Conservation (phyloP, 2,797 vertebrate genomes). For the Heterohyrax brucei region DNA sequence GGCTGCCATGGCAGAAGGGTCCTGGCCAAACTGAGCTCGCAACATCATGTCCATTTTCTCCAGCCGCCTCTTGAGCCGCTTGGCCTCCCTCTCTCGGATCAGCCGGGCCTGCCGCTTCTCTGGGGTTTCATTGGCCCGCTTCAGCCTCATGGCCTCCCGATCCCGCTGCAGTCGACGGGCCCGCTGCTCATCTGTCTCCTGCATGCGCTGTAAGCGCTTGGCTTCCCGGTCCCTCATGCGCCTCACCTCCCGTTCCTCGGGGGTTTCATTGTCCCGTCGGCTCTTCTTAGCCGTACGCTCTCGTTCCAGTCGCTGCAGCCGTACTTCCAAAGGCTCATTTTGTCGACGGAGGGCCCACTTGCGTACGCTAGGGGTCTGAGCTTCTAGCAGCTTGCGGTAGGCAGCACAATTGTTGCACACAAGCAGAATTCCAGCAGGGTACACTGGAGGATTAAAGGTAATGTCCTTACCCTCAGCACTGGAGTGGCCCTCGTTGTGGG, state of each 20-base stretch:
- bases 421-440: constrained; percentile 96
- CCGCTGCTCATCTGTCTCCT: constrained; percentile 97
- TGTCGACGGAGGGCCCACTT: constrained; percentile 97
- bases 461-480: constrained; percentile 89
- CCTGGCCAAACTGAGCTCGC: constrained; percentile 98
- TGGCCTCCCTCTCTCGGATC: constrained; percentile 97
- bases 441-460: constrained; percentile 92
- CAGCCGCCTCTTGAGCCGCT: constrained; percentile 96
- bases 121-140: constrained; percentile 97
- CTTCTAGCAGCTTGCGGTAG: constrained; percentile 96
- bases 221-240: constrained; percentile 97
- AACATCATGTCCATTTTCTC: constrained; percentile 99
- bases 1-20: constrained; percentile 97
- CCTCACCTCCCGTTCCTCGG: constrained; percentile 95
- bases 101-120: constrained; percentile 98
- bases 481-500: constrained; percentile 91
- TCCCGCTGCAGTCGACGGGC: constrained; percentile 96
- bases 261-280: constrained; percentile 96
- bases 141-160: constrained; percentile 97
- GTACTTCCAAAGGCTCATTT: constrained; percentile 96
- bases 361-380: constrained; percentile 93
- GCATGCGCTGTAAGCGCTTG: constrained; percentile 98
- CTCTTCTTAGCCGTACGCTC: constrained; percentile 98
- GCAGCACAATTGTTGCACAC: constrained; percentile 98
- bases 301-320: constrained; percentile 96